Conservation (phyloP, 1,140 invertebrate species). For the Trissolcus basalis region DNA sequence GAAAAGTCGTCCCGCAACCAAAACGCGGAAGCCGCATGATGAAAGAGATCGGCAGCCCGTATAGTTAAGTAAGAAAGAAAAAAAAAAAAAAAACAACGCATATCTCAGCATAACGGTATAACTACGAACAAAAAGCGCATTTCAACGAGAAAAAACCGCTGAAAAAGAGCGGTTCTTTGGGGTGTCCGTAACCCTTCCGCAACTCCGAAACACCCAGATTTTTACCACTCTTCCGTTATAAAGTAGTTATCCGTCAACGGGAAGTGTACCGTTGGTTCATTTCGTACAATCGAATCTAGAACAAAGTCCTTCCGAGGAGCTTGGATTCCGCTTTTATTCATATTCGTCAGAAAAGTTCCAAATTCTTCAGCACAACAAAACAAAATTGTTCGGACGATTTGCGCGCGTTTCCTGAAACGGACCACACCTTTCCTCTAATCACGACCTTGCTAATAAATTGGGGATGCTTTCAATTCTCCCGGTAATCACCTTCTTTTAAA, state of each 20-base stretch:
- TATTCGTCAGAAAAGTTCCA: conserved; percentile 16
- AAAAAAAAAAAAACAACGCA: conserved; percentile 39
- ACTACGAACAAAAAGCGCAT: conserved; percentile 30
- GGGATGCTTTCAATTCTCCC: conserved; percentile 3
- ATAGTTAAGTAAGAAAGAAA: conserved; percentile 43
- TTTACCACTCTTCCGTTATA: conserved; percentile 14
- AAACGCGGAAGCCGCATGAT: conserved; percentile 61
- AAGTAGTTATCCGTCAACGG: too few relatives aligned
- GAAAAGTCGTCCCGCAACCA: conserved; percentile 49
- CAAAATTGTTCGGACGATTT: too few relatives aligned
- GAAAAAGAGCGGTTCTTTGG: conserved; percentile 36
- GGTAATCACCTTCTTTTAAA: conserved; percentile 12
- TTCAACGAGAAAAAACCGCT: conserved; percentile 20
- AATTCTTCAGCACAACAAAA: too few relatives aligned
- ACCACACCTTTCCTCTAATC: conserved; percentile 12
- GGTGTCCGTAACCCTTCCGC: conserved; percentile 68
- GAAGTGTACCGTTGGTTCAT: not conserved
- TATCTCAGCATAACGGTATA: conserved; percentile 41
- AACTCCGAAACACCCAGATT: conserved; percentile 62
- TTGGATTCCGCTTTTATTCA: conserved; percentile 16
- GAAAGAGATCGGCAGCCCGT: conserved; percentile 46
- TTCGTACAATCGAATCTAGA: conserved; percentile 1
- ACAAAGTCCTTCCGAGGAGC: conserved; percentile 10
- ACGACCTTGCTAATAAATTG: conserved; percentile 9
- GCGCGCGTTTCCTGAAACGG: too few relatives aligned